Percentiles rank a stretch among this genome's conserved stretches.
These are phyloP conservation scores for Forbesichthys papilliferus DNA, from an alignment of 2,113 vertebrate species.

Conservation along the genomic window DNA sequence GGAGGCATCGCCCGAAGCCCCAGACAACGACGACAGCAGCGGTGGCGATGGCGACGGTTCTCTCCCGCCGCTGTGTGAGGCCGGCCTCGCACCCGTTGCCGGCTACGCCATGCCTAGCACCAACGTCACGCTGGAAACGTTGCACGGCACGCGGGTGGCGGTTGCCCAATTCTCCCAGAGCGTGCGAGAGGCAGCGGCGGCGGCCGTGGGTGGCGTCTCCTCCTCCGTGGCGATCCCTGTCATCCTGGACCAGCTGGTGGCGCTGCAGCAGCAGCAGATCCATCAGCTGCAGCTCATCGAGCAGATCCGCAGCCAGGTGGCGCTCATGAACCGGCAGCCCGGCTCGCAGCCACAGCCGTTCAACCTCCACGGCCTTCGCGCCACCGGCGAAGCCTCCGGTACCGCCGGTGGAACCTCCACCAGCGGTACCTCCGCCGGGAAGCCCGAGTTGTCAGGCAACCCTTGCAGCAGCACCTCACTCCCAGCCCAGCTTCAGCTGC, in stretches of 20 bases:
- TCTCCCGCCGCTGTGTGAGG: constrained; percentile 83
- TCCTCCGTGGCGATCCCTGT: constrained; percentile 90
- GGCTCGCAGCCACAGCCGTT: constrained; percentile 76
- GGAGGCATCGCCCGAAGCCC: constrained; percentile 74
- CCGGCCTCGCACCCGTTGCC: constrained; percentile 77
- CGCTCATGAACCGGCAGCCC: constrained; percentile 90
- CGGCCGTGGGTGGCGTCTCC: constrained; percentile 74
- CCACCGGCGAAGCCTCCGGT: constrained; percentile 53
- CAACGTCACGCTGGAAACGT: constrained; percentile 96
- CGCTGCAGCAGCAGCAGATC: constrained; percentile 96
- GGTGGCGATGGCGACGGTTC: constrained; percentile 44
- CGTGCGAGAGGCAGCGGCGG: constrained; percentile 69
- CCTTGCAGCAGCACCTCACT: too few species aligned
- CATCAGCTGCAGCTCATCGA: constrained; percentile 98
- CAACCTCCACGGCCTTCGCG: constrained; percentile 60
- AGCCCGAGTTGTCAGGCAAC: too few species aligned
- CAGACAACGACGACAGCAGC: constrained; percentile 42
- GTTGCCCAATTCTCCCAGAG: constrained; percentile 96
- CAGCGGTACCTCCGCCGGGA: constrained; percentile 54
- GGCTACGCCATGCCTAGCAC: constrained; percentile 93
- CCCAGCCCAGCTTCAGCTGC: constrained; percentile 81
- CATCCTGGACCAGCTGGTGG: constrained; percentile 97
- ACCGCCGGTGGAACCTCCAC: constrained; percentile 49
- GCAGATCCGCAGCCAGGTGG: constrained; percentile 96
- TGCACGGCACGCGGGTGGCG: constrained; percentile 95